Conservation (phyloP, 1,140 invertebrate genomes). For the Condylostylus longicornis region DNA sequence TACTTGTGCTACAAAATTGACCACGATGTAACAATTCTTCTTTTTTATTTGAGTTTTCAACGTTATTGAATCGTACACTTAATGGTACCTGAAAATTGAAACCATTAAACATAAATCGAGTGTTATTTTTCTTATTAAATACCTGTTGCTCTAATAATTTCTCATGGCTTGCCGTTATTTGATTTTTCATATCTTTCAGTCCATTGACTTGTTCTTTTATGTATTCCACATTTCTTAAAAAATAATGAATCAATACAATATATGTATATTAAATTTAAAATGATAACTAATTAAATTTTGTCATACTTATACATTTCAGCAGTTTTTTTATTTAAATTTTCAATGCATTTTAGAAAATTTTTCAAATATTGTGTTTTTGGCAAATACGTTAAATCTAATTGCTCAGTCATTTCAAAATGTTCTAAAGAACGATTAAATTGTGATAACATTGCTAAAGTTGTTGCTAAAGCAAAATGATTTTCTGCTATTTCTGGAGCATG, state of each 20-base stretch:
- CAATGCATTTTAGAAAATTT: conserved; percentile 26
- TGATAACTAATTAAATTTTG: background rate
- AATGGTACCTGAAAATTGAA: conserved; percentile 7
- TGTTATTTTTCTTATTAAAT: background rate
- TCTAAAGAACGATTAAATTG: conserved; percentile 43
- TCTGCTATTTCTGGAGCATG: conserved; percentile 54
- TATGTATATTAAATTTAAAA: conserved; percentile 36
- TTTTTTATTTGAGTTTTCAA: conserved; percentile 14
- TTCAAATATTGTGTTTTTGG: conserved; percentile 22
- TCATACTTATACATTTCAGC: conserved; percentile 20
- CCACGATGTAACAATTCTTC: conserved; percentile 24
- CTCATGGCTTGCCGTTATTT: conserved; percentile 23
- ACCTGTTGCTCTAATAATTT: conserved; percentile 25
- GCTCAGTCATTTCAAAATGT: conserved; percentile 56
- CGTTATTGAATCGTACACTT: conserved; percentile 11
- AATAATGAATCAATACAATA: conserved; percentile 39
- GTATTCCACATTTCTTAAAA: conserved; percentile 24
- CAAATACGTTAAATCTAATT: conserved; percentile 39
- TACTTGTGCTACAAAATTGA: conserved; percentile 28
- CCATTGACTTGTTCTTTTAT: conserved; percentile 29
- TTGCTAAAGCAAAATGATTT: conserved; percentile 64
- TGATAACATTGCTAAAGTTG: conserved; percentile 50
- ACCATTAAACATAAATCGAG: no score
- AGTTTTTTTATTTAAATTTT: conserved; percentile 26
- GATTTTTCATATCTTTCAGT: conserved; percentile 24